Evolutionary conservation across 37 sponge, comb jelly and placozoan genomes (phyloP), one percentile per base, ranked within the genome.

Genomic region (Amphimedon queenslandica): DNA sequence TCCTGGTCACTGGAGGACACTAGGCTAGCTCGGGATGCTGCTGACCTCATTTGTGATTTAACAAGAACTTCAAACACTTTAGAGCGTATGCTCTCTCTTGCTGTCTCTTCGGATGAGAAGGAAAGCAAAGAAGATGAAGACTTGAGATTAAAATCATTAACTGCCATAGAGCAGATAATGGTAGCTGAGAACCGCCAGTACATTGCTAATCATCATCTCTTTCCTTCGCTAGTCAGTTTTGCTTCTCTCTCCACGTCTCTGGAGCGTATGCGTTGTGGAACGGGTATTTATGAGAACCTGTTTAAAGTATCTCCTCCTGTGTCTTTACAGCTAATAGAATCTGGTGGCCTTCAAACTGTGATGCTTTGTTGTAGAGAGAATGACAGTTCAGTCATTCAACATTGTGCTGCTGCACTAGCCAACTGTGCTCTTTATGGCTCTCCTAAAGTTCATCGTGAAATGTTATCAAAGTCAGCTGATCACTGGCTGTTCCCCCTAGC

Each of bases 401-500:
- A 76, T 40, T 83, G 83, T 74, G 85, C 85, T 13, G 84, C 78
- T 2, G 78, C 84, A 2, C 58, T 84, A 35, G 77, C 78, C 42
- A 84, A 84, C 78, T 84, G 84, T 56, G 84, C 78, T 23, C 70
- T 84, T 78, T 84, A 71, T 67, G 84, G 84, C 0, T 57, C 30
- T 0, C 28, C 55, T 4, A 33, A 84, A 37, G 37, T 37, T 25
- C 84, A 77, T 1, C 24, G 10, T 0, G 28, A 20, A 24, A 84
- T 84, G 84, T 43, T 84, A 8, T 27, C 23, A 13, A 40, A 55
- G 5, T 24, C 77, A 32, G 78, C 72, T 2, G 84, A 77, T 27
- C 78, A 84, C 42, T 84, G 84, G 84, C 67, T 84, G 47, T 84
- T 84, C 37, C 84, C 78, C 2, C 60, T 84, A 11, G 78, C 78